phyloP scores from a whole-genome alignment of 2,113 vertebrate genomes.

The Seriola rivoliana region DNA sequence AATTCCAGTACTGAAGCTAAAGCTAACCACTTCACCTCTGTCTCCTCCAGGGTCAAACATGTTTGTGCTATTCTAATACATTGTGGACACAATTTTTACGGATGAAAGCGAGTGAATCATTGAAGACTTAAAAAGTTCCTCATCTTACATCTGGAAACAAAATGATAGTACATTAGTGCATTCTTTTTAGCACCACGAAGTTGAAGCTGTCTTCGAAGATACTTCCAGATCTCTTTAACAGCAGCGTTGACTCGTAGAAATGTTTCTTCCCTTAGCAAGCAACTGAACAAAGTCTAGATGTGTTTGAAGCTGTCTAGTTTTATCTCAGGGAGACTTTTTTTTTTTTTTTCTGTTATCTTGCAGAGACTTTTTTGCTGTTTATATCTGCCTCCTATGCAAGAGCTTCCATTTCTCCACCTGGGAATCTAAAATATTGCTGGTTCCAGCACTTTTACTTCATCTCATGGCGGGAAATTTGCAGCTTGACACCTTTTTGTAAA shows the following conservation, averaged over 20 bases:
- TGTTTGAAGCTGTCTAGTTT: slow-evolving; percentile 80
- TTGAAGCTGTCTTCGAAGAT: slow-evolving; percentile 10
- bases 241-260: slow-evolving; percentile 24
- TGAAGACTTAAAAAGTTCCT: not conserved
- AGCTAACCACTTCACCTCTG: not conserved
- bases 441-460: slow-evolving; percentile 80
- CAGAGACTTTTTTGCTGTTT: slow-evolving; percentile 65
- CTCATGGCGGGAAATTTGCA: slow-evolving; percentile 76
- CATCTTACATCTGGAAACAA: not conserved
- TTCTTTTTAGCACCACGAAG: not conserved
- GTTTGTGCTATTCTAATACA: not conserved
- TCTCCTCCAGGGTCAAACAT: not conserved
- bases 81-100: not conserved
- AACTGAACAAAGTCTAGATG: slow-evolving; percentile 57
- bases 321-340: slow-evolving; percentile 62
- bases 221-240: slow-evolving; percentile 15
- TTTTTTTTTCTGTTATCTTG: slow-evolving; percentile 36
- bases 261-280: slow-evolving; percentile 34
- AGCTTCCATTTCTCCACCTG: slow-evolving; percentile 70
- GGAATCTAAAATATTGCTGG: slow-evolving; percentile 81
- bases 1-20: not conserved
- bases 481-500: slow-evolving; percentile 65
- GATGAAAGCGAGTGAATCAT: not conserved
- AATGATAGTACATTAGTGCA: not conserved
- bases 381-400: slow-evolving; percentile 75